These are phyloP conservation scores for Limosa lapponica DNA, from an alignment of 2,797 vertebrate species.

Conservation along the genomic window DNA sequence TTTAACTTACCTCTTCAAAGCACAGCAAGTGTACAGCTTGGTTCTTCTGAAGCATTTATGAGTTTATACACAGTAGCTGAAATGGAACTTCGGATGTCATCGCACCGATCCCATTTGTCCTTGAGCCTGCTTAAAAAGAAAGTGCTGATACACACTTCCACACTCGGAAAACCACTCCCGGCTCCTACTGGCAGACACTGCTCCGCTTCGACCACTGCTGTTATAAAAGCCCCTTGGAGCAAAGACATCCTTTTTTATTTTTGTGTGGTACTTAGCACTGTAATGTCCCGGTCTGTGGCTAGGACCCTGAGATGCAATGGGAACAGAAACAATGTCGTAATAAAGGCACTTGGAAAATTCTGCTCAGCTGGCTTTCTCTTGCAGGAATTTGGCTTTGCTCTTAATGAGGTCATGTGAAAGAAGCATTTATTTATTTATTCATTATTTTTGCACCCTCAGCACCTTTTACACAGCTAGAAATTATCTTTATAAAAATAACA, in stretches of 20 bases:
- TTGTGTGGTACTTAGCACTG: not conserved
- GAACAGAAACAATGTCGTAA: not conserved
- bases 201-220: not conserved
- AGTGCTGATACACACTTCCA: slow-evolving; percentile 15
- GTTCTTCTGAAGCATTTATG: not conserved
- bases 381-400: slow-evolving; percentile 38
- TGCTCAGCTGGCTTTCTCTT: slow-evolving; percentile 45
- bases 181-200: not conserved
- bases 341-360: slow-evolving; percentile 44
- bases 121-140: not conserved
- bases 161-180: not conserved
- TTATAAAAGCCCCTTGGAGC: not conserved
- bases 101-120: slow-evolving; percentile 3
- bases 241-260: slow-evolving; percentile 28
- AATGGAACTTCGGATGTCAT: slow-evolving; percentile 18
- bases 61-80: not conserved
- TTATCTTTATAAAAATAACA: slow-evolving; percentile 59
- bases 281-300: not conserved
- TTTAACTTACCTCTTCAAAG: slow-evolving; percentile 57
- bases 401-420: slow-evolving; percentile 49
- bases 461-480: slow-evolving; percentile 57
- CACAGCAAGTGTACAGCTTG: not conserved
- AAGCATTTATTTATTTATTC: slow-evolving; percentile 52
- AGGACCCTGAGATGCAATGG: not conserved
- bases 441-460: slow-evolving; percentile 57